phyloP scores from a whole-genome alignment of 2,888 invertebrate genomes.

The Ormyrus rosae region DNA sequence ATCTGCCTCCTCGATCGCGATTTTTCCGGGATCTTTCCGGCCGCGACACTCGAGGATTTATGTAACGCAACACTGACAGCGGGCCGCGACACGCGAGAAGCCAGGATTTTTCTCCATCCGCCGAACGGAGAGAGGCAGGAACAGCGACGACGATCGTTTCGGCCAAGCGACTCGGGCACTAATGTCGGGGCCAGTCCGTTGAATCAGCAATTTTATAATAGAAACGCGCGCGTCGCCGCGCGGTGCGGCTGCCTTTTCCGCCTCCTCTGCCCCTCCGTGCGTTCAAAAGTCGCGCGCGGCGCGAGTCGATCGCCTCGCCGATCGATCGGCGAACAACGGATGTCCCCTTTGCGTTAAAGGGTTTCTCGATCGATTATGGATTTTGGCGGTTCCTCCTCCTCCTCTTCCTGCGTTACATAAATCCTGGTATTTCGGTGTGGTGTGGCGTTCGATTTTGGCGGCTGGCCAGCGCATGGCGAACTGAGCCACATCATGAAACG shows the following conservation, averaged over 20 bases:
- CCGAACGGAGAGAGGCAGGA: slow-evolving; percentile 62
- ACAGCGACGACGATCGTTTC: slow-evolving; percentile 68
- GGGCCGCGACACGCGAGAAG: slow-evolving; percentile 25
- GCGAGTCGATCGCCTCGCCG: background rate
- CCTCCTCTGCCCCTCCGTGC: background rate
- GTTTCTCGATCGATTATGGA: too few relatives aligned
- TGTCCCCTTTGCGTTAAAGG: background rate
- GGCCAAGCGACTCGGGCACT: slow-evolving; percentile 58
- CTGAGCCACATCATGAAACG: slow-evolving; percentile 69
- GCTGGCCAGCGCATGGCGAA: slow-evolving; percentile 69
- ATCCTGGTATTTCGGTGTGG: slow-evolving; percentile 70
- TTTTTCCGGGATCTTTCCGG: background rate
- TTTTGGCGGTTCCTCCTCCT: background rate
- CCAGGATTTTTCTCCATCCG: too few relatives aligned
- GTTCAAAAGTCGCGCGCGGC: slow-evolving; percentile 8
- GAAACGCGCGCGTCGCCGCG: slow-evolving; percentile 59
- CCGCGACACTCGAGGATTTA: slow-evolving; percentile 6
- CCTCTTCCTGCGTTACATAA: slow-evolving; percentile 68
- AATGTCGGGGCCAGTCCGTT: slow-evolving; percentile 70
- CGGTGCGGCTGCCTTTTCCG: slow-evolving; percentile 1
- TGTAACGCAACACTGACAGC: slow-evolving; percentile 25
- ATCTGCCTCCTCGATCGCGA: background rate
- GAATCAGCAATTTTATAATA: slow-evolving; percentile 75
- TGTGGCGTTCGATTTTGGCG: slow-evolving; percentile 68
- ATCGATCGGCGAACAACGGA: background rate